A percentile compares a stretch with the other conserved stretches of the same genome.
phyloP scores from a whole-genome alignment of 2,113 vertebrate genomes.

The Corythaeola cristata region DNA sequence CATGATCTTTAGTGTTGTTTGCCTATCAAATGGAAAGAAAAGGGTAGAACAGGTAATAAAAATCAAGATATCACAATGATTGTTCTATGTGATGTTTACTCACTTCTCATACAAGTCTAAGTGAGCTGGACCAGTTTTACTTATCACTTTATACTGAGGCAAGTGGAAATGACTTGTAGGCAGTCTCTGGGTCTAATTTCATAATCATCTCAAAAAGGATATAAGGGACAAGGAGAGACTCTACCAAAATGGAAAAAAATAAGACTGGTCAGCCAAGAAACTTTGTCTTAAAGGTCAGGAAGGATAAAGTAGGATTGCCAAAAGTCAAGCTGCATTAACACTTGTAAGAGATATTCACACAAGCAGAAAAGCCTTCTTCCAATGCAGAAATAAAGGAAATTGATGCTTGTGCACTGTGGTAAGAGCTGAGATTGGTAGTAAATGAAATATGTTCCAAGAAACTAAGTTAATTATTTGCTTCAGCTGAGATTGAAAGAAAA shows the following conservation, averaged over 20 bases:
- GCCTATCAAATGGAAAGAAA: not conserved
- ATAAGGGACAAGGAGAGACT: not conserved
- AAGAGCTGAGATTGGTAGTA: not conserved
- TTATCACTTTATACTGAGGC: not conserved
- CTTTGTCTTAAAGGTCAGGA: not conserved
- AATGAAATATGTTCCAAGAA: not conserved
- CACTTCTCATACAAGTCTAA: not conserved
- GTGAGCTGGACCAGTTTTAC: not conserved
- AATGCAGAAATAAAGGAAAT: not conserved
- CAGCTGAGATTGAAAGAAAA: constrained; percentile 7
- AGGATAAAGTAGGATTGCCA: not conserved
- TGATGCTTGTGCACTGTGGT: not conserved
- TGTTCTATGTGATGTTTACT: not conserved
- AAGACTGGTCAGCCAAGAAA: not conserved
- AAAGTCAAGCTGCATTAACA: not conserved
- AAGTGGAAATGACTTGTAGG: not conserved
- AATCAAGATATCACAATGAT: not conserved
- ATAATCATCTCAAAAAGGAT: not conserved
- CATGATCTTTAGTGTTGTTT: not conserved
- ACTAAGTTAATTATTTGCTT: constrained; percentile 22
- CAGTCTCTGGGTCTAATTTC: not conserved
- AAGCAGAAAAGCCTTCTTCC: not conserved
- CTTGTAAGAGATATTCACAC: not conserved
- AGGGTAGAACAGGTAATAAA: not conserved
- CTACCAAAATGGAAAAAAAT: not conserved